Evolutionary conservation across 2,888 invertebrate species (phyloP), one percentile per base, ranked within the genome.

Genomic region (Acanthopleura granulata): DNA sequence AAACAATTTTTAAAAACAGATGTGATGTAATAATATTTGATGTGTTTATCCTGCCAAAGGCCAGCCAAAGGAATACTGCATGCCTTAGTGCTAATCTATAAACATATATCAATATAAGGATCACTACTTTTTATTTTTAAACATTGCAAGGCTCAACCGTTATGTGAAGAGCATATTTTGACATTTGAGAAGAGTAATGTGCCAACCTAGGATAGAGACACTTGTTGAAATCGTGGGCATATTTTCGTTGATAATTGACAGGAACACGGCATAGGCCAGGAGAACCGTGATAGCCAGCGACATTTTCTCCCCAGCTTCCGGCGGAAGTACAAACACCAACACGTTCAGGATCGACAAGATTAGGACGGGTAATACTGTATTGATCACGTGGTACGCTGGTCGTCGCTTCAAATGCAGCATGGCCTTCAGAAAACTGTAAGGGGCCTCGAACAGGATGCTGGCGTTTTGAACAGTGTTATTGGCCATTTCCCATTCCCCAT

Each of bases 291-390:
- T 66, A 25, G 66, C 18, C 27, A 66, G 66, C 3, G 66, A 66
- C 66, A 66, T 66, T 27, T 66, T 66, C 29, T 66, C 66, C 16
- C 66, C 66, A 66, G 66, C 66, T 66, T 66, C 66, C 66, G 66
- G 66, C 66, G 66, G 66, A 66, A 66, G 66, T 66, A 66, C 66
- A 66, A 66, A 66, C 66, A 66, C 66, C 22, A 66, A 27, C 1
- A 22, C 66, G 66, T 66, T 66, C 4, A 66, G 66, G 66, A 66
- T 66, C 15, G 66, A 66, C 27, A 66, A 25, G 25, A 66, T 18
- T 3, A 66, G 66, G 22, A 66, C 25, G 22, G 66, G 66, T 66
- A 66, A 27, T 22, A 66, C 29, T 27, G 66, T 66, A 14, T 66
- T 66, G 66, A 66, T 66, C 66, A 66, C 66, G 29, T 66, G 66